phyloP scores from a whole-genome alignment of 2,888 invertebrate genomes.

The Amphimallon solstitiale region DNA sequence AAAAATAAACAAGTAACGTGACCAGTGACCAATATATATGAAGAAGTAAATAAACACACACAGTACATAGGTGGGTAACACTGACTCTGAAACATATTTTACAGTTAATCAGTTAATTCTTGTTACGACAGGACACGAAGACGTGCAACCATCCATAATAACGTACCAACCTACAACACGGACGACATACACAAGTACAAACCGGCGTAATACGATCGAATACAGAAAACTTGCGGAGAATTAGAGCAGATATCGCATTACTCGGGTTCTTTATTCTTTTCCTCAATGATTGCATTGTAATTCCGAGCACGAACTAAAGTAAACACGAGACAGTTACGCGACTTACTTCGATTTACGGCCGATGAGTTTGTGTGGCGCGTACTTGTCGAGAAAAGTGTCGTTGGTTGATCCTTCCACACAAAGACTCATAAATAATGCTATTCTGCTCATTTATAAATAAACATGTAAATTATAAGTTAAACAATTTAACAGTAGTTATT shows the following conservation, averaged over 20 bases:
- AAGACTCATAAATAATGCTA: too few relatives aligned
- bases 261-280: background rate
- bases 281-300: slow-evolving; percentile 1
- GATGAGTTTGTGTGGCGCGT: background rate
- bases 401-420: too few relatives aligned
- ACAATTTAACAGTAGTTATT: too few relatives aligned
- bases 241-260: background rate
- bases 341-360: slow-evolving; percentile 1
- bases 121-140: background rate
- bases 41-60: background rate
- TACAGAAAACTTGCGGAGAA: background rate
- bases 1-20: too few relatives aligned
- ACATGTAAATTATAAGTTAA: too few relatives aligned
- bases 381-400: too few relatives aligned
- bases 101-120: slow-evolving; percentile 22
- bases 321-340: slow-evolving; percentile 10
- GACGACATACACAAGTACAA: too few relatives aligned
- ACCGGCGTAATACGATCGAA: too few relatives aligned
- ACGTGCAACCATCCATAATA: slow-evolving; percentile 11
- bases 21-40: background rate
- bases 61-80: background rate
- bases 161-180: background rate
- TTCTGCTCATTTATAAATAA: too few relatives aligned
- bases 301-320: background rate
- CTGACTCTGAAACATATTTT: background rate